Conservation (phyloP, 2,888 invertebrate genomes). For the Eupithecia subumbrata region DNA sequence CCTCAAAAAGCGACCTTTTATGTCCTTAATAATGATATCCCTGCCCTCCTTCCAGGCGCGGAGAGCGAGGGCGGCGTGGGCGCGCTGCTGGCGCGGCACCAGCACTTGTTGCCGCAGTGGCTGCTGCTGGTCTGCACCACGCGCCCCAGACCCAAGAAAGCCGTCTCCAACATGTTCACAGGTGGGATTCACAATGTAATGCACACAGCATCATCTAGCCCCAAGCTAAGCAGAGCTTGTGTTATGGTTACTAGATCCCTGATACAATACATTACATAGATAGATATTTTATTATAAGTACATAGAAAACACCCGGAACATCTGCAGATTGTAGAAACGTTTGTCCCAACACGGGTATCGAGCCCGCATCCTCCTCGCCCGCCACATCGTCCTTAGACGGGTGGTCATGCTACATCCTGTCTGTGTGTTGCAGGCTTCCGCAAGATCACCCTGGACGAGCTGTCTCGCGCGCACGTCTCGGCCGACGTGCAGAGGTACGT, state of each 20-base stretch:
- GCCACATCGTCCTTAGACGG: no score
- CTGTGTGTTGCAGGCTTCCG: slow-evolving; percentile 86
- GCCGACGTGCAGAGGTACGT: slow-evolving; percentile 98
- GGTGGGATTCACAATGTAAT: slow-evolving; percentile 55
- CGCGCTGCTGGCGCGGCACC: slow-evolving; percentile 93
- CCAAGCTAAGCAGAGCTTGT: no score
- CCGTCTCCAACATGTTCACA: slow-evolving; percentile 91
- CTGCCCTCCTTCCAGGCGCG: slow-evolving; percentile 17
- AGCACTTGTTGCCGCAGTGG: slow-evolving; percentile 97
- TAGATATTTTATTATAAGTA: no score
- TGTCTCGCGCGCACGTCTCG: slow-evolving; percentile 94
- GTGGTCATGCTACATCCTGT: background rate
- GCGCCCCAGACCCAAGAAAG: slow-evolving; percentile 91
- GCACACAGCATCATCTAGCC: no score
- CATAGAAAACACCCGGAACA: no score
- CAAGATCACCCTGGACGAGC: slow-evolving; percentile 95
- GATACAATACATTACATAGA: no score
- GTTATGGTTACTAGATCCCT: no score
- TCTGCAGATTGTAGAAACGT: no score
- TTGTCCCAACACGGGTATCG: no score
- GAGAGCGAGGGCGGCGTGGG: slow-evolving; percentile 80
- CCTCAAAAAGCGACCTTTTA: no score
- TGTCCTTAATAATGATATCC: background rate
- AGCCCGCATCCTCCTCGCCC: no score
- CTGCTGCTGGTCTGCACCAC: slow-evolving; percentile 95